Evolutionary conservation across 2,797 vertebrate species (phyloP), one percentile per base, ranked within the genome.

Genomic region (Dendrocincla fuliginosa): DNA sequence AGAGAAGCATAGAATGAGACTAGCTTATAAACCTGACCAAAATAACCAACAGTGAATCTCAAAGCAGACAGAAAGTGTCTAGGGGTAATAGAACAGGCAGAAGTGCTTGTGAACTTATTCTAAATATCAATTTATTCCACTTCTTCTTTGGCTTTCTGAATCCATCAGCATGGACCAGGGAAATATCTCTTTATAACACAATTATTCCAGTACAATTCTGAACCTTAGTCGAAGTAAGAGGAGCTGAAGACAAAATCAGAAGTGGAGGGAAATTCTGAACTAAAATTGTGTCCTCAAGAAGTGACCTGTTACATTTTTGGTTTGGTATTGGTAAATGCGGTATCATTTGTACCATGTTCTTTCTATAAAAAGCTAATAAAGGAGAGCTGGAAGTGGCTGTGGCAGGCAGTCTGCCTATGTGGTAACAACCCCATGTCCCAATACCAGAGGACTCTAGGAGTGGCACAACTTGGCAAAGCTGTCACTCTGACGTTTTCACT

Each of bases 11-110:
- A 0, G 35, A 92, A 74, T 83, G 22, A 83, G 24, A 83, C n/a
- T 49, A 77, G 37, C 41, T 82, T 78, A 82, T 82, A 93, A 92
- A 87, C 84, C n/a, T 93, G 67, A 87, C 52, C 84, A 82, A 87
- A 93, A 95, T 64, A 93, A 82, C 52, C 33, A 56, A 44, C 11
- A 70, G 60, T 39, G 88, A 90, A 89, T 83, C 49, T 77, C 73
- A 87, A 75, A 79, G 57, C 25, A 82, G 70, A 47, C 24, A 77
- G 56, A 67, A 90, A n/a, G 6, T 74, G 56, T 63, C 59, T 49
- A 35, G 27, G 24, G 9, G 13, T 63, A 85, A 80, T 50, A 85
- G 89, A 91, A 69, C 24, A 81, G 41, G n/a, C 32, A 92, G 67
- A 94, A 87, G 27, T 30, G 25, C 22, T 92, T 60, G 27, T 20